Evolutionary conservation across 2,888 invertebrate species (phyloP).

Genomic region (Acleris literana): DNA sequence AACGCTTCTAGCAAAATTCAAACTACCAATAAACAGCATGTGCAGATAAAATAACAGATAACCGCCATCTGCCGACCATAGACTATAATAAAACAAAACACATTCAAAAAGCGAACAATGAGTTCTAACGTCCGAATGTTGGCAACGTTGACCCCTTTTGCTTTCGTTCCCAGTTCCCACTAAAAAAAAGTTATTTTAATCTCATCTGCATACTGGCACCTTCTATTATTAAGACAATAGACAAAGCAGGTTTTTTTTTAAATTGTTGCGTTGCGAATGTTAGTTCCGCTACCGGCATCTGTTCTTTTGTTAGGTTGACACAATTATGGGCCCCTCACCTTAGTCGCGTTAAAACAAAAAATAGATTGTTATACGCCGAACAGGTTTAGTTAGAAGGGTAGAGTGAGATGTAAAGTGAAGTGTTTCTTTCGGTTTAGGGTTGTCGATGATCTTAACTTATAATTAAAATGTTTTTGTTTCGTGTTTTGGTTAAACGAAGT

Average conservation of each 20-base stretch:
- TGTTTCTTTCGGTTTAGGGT: constrained; percentile 63
- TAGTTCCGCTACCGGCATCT: constrained; percentile 62
- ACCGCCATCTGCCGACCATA: constrained; percentile 38
- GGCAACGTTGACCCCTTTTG: constrained; percentile 65
- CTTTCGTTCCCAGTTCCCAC: constrained; percentile 58
- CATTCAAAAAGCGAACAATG: constrained; percentile 51
- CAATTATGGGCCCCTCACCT: constrained; percentile 69
- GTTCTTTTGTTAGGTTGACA: constrained; percentile 69
- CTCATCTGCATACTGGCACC: constrained; percentile 69
- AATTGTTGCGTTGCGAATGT: constrained; percentile 44
- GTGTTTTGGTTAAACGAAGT: too few species aligned
- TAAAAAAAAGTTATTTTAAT: constrained; percentile 75
- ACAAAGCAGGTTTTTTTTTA: constrained; percentile 42
- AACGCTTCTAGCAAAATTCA: constrained; percentile 27
- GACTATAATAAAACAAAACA: constrained; percentile 38
- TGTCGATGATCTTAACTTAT: constrained; percentile 40
- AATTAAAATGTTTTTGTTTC: too few species aligned
- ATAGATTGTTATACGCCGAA: constrained; percentile 72
- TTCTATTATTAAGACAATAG: constrained; percentile 75
- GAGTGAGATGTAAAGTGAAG: constrained; percentile 78
- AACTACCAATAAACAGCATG: constrained; percentile 18
- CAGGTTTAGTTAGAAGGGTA: constrained; percentile 80
- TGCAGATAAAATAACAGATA: constrained; percentile 16
- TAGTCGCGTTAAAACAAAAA: constrained; percentile 74
- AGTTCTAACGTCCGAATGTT: constrained; percentile 56